Evolutionary conservation across 2,888 invertebrate genomes (phyloP), one percentile per base, ranked within the genome.

Genomic region (Alloscopus bannaensis): DNA sequence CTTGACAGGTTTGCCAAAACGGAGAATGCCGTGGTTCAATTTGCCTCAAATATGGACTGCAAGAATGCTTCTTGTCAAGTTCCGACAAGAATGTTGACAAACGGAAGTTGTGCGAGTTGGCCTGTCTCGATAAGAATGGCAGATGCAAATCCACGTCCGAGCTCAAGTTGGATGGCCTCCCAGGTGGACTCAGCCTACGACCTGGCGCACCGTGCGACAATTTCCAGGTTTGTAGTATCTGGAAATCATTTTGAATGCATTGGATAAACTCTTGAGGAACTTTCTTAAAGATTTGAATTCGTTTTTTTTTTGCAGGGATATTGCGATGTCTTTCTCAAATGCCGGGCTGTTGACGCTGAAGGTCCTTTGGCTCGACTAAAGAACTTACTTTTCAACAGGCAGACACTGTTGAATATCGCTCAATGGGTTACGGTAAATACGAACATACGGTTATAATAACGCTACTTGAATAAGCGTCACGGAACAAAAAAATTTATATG

Each of bases 151-250:
- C 96, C 87, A 97, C 96, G 2, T 95, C 95, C 60, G 95, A 96
- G 88, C 95, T 96, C 89, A 89, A 91, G 11, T 87, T 90, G 26
- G 93, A 93, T 26, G 93, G 93, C 28, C 88, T 96, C 86, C 89
- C 89, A 0, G 95, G 94, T 16, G 96, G 95, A 18, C 95, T 96
- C 84, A 95, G 94, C 86, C 89, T 98, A 83, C 91, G 97, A 65
- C 98, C 98, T 4, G 98, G 99, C 24, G 97, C 98, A 62, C 99
- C 99, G 0, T 99, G 99, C 89, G 98, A 99, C 89, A 98, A 99
- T 89, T 99, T 97, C 91, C 95, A 96, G 91, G 94, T 94, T 89
- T 88, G 81, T 28, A 26, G 22, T 50, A 3, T 2, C 47, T 18
- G 11, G 24, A 42, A 36, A 59, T 64, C 11, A 36, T 16, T 47